These are phyloP conservation scores for Cheiracanthium punctorium DNA, from an alignment of 2,888 invertebrate species.

Conservation along the genomic window DNA sequence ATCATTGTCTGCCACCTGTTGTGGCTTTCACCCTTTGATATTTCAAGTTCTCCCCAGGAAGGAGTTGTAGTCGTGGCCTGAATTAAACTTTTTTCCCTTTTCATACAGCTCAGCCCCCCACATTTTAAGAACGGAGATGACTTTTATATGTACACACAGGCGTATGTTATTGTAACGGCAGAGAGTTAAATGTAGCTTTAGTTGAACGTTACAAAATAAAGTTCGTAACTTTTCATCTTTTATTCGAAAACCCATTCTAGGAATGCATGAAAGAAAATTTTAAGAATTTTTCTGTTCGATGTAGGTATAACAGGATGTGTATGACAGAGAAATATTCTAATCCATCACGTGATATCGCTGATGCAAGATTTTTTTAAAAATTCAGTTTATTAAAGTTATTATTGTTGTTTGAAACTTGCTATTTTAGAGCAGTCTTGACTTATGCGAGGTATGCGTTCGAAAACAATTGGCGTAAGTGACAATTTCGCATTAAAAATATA, in stretches of 20 bases:
- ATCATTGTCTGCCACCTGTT: conserved; percentile 47
- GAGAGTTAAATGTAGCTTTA: neutral
- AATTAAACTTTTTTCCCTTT: conserved; percentile 13
- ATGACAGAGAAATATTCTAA: no score
- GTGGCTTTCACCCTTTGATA: conserved; percentile 16
- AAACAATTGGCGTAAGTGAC: no score
- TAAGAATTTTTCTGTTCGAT: neutral
- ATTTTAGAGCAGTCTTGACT: no score
- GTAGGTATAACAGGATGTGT: no score
- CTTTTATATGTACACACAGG: conserved; percentile 12
- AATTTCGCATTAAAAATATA: no score
- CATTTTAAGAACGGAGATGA: neutral
- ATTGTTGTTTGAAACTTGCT: no score
- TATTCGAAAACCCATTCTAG: neutral
- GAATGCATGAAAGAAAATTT: neutral
- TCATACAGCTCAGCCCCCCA: neutral
- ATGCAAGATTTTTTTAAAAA: no score
- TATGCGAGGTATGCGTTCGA: no score
- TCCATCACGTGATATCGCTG: no score
- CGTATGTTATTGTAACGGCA: conserved; percentile 4
- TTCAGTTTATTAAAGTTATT: no score
- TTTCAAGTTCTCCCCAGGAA: neutral
- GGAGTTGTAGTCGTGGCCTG: conserved; percentile 16
- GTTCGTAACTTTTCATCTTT: neutral
- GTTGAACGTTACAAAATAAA: neutral